A percentile compares a stretch with the other conserved stretches of the same genome.
phyloP scores from a whole-genome alignment of 1,140 invertebrate species.

The Diabrotica virgifera region DNA sequence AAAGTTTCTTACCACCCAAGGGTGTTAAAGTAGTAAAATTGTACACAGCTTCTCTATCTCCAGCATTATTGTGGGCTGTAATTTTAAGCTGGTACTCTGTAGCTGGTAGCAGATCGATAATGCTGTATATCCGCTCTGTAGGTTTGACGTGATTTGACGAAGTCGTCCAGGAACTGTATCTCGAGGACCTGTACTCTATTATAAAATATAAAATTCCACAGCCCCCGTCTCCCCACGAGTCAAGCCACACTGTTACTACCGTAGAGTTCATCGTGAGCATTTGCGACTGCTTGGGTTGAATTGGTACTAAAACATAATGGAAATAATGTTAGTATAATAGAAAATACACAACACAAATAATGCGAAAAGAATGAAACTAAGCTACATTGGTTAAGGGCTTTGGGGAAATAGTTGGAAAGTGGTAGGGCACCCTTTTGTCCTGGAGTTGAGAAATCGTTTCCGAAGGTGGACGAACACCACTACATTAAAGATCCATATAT shows the following conservation, averaged over 20 bases:
- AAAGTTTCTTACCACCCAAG: conserved; percentile 60
- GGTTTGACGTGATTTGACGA: conserved; percentile 73
- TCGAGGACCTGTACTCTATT: conserved; percentile 66
- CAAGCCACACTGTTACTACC: conserved; percentile 82
- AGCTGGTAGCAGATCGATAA: conserved; percentile 77
- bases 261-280: conserved; percentile 86
- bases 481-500: no score
- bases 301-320: conserved; percentile 57
- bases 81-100: conserved; percentile 84
- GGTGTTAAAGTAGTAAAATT: conserved; percentile 79
- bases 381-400: no score
- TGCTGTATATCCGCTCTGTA: conserved; percentile 73
- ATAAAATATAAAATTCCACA: conserved; percentile 87
- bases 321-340: no score
- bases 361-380: no score
- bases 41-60: conserved; percentile 82
- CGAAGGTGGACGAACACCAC: no score
- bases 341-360: no score
- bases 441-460: no score
- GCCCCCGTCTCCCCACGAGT: conserved; percentile 84
- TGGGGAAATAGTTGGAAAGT: no score
- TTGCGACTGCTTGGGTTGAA: conserved; percentile 77
- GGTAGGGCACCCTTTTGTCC: no score
- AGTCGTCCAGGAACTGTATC: conserved; percentile 62
- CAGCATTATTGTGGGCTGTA: conserved; percentile 89